phyloP scores from a whole-genome alignment of 2,888 invertebrate species.

The Pteria penguin region DNA sequence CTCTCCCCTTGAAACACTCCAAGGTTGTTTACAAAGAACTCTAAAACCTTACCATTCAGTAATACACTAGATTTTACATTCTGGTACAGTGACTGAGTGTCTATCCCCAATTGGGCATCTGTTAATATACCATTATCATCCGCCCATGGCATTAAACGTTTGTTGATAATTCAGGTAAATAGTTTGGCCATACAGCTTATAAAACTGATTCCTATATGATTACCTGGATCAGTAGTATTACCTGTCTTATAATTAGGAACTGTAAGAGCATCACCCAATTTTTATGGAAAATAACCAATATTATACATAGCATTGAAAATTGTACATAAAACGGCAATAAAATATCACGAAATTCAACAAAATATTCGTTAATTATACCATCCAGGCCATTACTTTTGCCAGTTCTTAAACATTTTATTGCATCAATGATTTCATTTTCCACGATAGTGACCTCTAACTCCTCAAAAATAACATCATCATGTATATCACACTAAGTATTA shows the following conservation, averaged over 20 bases:
- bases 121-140: neutral
- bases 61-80: neutral
- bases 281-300: neutral
- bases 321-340: neutral
- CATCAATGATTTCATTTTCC: neutral
- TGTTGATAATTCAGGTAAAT: neutral
- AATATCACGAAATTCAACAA: neutral
- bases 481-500: neutral
- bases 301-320: neutral
- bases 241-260: neutral
- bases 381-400: neutral
- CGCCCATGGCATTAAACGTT: neutral
- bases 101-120: slow-evolving; percentile 6
- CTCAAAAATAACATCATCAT: neutral
- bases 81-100: neutral
- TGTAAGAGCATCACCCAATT: neutral
- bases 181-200: neutral
- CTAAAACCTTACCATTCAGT: neutral
- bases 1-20: neutral
- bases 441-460: neutral
- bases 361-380: neutral
- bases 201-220: neutral
- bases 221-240: neutral
- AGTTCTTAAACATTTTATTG: neutral
- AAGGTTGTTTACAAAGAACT: neutral